These are phyloP conservation scores for Thyatira batis DNA, from an alignment of 2,888 invertebrate genomes.

Conservation along the genomic window DNA sequence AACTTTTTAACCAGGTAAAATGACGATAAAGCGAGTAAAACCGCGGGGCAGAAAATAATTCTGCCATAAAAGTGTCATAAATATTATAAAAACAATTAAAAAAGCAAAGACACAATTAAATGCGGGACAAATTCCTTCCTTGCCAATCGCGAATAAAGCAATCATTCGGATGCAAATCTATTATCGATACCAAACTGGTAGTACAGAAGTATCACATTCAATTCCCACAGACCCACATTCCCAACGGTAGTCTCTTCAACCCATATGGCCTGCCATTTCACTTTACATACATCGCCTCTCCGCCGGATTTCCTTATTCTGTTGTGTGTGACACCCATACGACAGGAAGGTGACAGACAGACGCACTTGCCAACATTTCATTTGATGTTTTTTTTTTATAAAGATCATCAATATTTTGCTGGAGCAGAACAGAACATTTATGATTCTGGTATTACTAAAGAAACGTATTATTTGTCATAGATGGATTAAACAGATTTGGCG, in stretches of 20 bases:
- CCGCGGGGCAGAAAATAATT: too few relatives aligned
- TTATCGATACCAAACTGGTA: background rate
- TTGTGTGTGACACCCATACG: background rate
- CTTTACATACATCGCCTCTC: background rate
- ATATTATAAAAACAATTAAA: too few relatives aligned
- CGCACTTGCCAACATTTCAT: background rate
- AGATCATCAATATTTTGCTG: background rate
- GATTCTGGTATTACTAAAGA: background rate
- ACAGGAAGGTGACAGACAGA: background rate
- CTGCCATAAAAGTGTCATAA: too few relatives aligned
- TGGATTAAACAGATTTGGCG: too few relatives aligned
- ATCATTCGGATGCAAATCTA: background rate
- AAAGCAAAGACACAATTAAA: too few relatives aligned
- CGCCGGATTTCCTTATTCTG: background rate
- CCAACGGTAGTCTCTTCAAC: background rate
- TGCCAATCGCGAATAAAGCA: too few relatives aligned
- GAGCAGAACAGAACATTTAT: background rate
- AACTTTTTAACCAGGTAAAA: too few relatives aligned
- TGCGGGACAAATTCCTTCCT: too few relatives aligned
- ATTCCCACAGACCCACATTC: background rate
- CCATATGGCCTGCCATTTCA: background rate
- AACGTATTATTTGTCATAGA: too few relatives aligned
- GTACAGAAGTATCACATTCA: background rate
- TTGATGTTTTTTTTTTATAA: background rate
- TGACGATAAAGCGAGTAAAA: too few relatives aligned